These are phyloP conservation scores for Drosophila tsacasi DNA, from an alignment of 1,140 invertebrate genomes.

Conservation along the genomic window DNA sequence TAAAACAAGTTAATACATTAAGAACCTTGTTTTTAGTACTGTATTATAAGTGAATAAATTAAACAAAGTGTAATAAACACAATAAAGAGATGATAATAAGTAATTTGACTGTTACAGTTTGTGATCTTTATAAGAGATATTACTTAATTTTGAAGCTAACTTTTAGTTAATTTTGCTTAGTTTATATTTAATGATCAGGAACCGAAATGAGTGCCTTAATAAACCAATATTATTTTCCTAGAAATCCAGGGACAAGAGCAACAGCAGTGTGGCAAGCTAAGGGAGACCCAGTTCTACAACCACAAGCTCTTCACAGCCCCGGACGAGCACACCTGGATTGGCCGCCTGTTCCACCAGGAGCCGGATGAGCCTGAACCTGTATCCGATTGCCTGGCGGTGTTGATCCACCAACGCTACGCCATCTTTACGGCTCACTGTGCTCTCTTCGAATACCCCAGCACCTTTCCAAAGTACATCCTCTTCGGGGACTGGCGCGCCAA, in stretches of 20 bases:
- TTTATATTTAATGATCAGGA: too few relatives aligned
- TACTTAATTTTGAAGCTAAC: too few relatives aligned
- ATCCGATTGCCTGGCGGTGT: conserved; percentile 8
- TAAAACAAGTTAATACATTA: not conserved
- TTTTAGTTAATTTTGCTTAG: too few relatives aligned
- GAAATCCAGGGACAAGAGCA: conserved; percentile 5
- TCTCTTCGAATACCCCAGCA: not conserved
- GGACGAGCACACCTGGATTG: conserved; percentile 39
- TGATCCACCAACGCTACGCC: conserved; percentile 19
- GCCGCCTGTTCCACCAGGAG: conserved; percentile 1
- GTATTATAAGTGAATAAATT: not conserved
- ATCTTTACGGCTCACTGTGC: conserved; percentile 27
- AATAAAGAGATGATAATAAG: too few relatives aligned
- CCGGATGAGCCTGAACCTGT: not conserved
- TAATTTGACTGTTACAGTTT: too few relatives aligned
- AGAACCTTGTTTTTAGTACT: not conserved
- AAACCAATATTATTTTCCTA: not conserved
- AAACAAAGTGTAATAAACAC: not conserved
- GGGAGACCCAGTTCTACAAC: conserved; percentile 22
- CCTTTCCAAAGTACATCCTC: not conserved
- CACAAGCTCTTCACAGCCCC: not conserved
- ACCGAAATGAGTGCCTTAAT: not conserved
- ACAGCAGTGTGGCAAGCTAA: conserved; percentile 22
- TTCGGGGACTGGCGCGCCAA: conserved; percentile 12
- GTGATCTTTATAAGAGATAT: too few relatives aligned